These are phyloP conservation scores for Odontocerum albicorne DNA, from an alignment of 2,888 invertebrate genomes.

Conservation along the genomic window DNA sequence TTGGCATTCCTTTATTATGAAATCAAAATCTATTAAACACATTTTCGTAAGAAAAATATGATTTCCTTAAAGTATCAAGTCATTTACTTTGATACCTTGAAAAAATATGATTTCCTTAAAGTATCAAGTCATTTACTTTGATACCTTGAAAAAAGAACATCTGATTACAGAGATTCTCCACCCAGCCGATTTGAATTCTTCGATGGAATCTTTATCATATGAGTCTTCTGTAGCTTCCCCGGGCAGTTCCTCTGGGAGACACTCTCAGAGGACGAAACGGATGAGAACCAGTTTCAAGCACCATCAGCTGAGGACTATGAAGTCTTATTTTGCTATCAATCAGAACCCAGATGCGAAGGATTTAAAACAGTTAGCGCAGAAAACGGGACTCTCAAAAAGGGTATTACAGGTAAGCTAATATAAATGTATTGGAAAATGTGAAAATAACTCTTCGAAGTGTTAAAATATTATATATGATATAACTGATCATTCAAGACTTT, in stretches of 20 bases:
- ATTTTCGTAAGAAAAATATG: too few relatives aligned
- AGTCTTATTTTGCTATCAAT: slow-evolving; percentile 97
- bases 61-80: too few relatives aligned
- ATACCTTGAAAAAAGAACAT: too few relatives aligned
- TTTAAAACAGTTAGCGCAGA: slow-evolving; percentile 95
- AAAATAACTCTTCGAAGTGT: too few relatives aligned
- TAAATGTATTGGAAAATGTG: too few relatives aligned
- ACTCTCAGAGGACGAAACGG: slow-evolving; percentile 80
- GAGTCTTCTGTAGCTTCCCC: slow-evolving; percentile 74
- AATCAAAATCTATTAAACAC: too few relatives aligned
- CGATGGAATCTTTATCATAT: slow-evolving; percentile 76
- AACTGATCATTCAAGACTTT: too few relatives aligned
- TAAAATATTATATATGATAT: too few relatives aligned
- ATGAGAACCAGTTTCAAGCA: slow-evolving; percentile 99
- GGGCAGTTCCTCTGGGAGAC: slow-evolving; percentile 60
- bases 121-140: too few relatives aligned
- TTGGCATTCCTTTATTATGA: too few relatives aligned
- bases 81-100: too few relatives aligned
- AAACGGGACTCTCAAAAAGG: slow-evolving; percentile 96
- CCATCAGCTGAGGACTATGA: slow-evolving; percentile 98
- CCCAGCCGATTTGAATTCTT: slow-evolving; percentile 72
- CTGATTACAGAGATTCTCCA: slow-evolving; percentile 73
- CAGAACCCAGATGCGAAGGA: slow-evolving; percentile 99
- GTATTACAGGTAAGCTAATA: slow-evolving; percentile 97
- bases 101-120: too few relatives aligned